Percentiles rank a stretch among this genome's conserved stretches.
These are phyloP conservation scores for Ectemnius lituratus DNA, from an alignment of 2,888 invertebrate species.

Conservation along the genomic window DNA sequence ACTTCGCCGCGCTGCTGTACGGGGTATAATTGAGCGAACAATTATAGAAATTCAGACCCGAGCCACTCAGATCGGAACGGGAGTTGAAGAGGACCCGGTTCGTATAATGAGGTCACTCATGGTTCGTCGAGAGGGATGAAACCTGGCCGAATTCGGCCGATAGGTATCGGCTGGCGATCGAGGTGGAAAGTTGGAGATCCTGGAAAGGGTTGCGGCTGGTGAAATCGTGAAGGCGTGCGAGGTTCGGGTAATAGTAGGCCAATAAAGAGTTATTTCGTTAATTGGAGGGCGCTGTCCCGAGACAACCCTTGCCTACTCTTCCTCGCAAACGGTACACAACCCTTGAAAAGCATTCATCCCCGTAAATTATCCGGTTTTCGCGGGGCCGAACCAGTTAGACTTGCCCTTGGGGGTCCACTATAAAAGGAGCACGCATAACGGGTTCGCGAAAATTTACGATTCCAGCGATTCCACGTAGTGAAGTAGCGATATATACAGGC, in stretches of 20 bases:
- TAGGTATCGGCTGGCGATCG: neutral
- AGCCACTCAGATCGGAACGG: too few species aligned
- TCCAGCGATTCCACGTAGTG: slow-evolving; percentile 34
- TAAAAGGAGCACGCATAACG: slow-evolving; percentile 57
- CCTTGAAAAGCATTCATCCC: slow-evolving; percentile 42
- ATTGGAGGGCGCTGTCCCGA: slow-evolving; percentile 58
- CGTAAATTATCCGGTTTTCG: slow-evolving; percentile 61
- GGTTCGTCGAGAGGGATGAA: too few species aligned
- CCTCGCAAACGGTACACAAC: slow-evolving; percentile 42
- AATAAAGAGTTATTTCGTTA: slow-evolving; percentile 68
- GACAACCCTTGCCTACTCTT: slow-evolving; percentile 60
- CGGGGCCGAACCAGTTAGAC: slow-evolving; percentile 58
- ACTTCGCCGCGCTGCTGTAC: too few species aligned
- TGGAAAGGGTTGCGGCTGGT: slow-evolving; percentile 2
- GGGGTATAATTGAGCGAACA: too few species aligned
- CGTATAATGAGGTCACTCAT: too few species aligned
- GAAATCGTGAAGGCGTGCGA: slow-evolving; percentile 48
- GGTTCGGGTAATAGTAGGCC: slow-evolving; percentile 64
- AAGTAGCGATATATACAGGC: too few species aligned
- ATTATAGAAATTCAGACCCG: too few species aligned
- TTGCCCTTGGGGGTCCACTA: slow-evolving; percentile 33
- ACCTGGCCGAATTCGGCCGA: too few species aligned
- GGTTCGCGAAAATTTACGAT: slow-evolving; percentile 68
- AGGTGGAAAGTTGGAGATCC: slow-evolving; percentile 15
- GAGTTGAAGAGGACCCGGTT: too few species aligned